These are phyloP conservation scores for Piprites chloris DNA, from an alignment of 2,113 vertebrate species.

Conservation along the genomic window DNA sequence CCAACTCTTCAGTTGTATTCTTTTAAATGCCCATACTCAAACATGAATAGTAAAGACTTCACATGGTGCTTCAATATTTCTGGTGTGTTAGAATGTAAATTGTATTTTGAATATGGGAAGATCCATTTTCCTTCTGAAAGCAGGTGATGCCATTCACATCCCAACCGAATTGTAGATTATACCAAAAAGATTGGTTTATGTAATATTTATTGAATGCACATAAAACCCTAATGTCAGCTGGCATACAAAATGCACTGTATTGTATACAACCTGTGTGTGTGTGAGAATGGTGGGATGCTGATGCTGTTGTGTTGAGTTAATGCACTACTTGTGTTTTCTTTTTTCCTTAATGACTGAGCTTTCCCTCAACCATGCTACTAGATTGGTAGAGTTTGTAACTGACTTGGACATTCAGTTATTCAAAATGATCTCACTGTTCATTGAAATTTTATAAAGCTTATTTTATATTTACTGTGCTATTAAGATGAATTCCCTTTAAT, in stretches of 20 bases:
- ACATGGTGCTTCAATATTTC: slow-evolving; percentile 46
- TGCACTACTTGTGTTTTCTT: slow-evolving; percentile 48
- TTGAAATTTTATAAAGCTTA: slow-evolving; percentile 64
- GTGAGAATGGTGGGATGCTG: slow-evolving; percentile 2
- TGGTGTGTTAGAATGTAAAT: slow-evolving; percentile 18
- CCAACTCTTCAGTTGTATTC: background rate
- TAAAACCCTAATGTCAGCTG: slow-evolving; percentile 46
- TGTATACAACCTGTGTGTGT: background rate
- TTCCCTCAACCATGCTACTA: slow-evolving; percentile 35
- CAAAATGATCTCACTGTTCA: slow-evolving; percentile 47
- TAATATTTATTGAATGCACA: slow-evolving; percentile 58
- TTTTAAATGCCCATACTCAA: slow-evolving; percentile 2
- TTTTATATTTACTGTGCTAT: slow-evolving; percentile 67
- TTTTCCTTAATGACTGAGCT: slow-evolving; percentile 34
- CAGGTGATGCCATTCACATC: background rate
- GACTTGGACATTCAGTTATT: slow-evolving; percentile 55
- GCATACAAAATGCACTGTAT: slow-evolving; percentile 60
- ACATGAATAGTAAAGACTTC: background rate
- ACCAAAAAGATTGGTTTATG: slow-evolving; percentile 49
- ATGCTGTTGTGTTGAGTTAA: slow-evolving; percentile 29
- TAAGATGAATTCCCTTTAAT: slow-evolving; percentile 50
- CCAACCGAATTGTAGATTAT: slow-evolving; percentile 44
- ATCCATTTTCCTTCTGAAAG: background rate
- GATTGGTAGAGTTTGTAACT: slow-evolving; percentile 54
- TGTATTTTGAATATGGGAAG: slow-evolving; percentile 6